These are phyloP conservation scores for Polydrusus tereticollis DNA, from an alignment of 2,888 invertebrate species.

Conservation along the genomic window DNA sequence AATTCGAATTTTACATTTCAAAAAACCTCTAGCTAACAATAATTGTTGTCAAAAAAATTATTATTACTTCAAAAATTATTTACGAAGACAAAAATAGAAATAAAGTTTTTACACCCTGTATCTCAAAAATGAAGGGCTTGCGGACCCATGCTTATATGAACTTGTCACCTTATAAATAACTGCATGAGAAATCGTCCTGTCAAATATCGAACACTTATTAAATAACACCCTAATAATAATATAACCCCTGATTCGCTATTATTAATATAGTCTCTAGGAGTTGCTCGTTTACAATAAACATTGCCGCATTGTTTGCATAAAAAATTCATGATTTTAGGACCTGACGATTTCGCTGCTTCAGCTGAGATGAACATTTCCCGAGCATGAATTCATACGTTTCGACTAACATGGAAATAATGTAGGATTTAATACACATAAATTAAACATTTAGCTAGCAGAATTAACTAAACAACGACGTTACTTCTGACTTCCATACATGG, in stretches of 20 bases:
- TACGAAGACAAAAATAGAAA: too few relatives aligned
- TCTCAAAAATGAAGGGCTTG: too few relatives aligned
- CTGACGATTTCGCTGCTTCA: slow-evolving; percentile 36
- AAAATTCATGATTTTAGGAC: slow-evolving; percentile 34
- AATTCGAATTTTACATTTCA: too few relatives aligned
- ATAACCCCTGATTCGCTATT: slow-evolving; percentile 18
- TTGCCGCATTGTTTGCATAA: slow-evolving; percentile 32
- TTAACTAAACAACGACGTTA: slow-evolving; percentile 16
- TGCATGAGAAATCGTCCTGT: too few relatives aligned
- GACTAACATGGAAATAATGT: slow-evolving; percentile 34
- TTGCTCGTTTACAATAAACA: slow-evolving; percentile 27
- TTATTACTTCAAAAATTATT: too few relatives aligned
- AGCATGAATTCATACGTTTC: slow-evolving; percentile 28
- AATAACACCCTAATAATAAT: too few relatives aligned
- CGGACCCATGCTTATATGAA: too few relatives aligned
- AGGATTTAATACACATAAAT: slow-evolving; percentile 30
- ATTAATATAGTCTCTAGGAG: slow-evolving; percentile 22
- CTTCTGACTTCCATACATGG: slow-evolving; percentile 4
- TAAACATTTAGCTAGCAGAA: slow-evolving; percentile 19
- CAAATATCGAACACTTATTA: too few relatives aligned
- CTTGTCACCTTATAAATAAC: too few relatives aligned
- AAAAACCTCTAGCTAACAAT: too few relatives aligned
- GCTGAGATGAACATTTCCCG: slow-evolving; percentile 28
- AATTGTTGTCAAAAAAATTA: too few relatives aligned
- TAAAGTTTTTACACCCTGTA: too few relatives aligned